Evolutionary conservation across 2,797 vertebrate genomes (phyloP).

Genomic region (Phalanger gymnotis): DNA sequence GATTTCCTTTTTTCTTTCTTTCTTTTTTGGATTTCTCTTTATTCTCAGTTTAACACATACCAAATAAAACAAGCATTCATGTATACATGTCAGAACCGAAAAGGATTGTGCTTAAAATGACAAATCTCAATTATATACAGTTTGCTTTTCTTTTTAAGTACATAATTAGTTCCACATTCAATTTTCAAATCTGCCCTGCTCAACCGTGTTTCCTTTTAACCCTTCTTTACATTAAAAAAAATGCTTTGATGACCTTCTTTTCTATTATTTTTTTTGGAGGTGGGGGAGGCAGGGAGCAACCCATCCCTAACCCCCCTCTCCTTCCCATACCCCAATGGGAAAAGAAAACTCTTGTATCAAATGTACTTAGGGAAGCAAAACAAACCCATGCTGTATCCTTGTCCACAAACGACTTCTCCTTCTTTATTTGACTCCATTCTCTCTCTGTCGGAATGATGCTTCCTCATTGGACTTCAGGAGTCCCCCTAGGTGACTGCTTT

Average conservation of each 20-base stretch:
- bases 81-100: not conserved
- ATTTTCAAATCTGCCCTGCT: not conserved
- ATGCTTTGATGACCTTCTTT: not conserved
- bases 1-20: not conserved
- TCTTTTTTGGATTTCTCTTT: not conserved
- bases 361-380: not conserved
- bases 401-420: not conserved
- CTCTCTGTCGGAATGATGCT: not conserved
- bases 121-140: not conserved
- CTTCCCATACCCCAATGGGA: not conserved
- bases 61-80: not conserved
- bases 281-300: not conserved
- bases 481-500: not conserved
- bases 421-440: not conserved
- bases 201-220: not conserved
- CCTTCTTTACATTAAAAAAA: not conserved
- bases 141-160: not conserved
- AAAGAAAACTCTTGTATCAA: not conserved
- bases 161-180: not conserved
- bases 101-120: not conserved
- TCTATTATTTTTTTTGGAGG: not conserved
- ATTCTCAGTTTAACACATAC: not conserved
- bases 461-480: not conserved
- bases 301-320: not conserved
- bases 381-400: rapidly evolving